Conservation (phyloP, 2,113 vertebrate species). For the human (Homo sapiens) region DNA sequence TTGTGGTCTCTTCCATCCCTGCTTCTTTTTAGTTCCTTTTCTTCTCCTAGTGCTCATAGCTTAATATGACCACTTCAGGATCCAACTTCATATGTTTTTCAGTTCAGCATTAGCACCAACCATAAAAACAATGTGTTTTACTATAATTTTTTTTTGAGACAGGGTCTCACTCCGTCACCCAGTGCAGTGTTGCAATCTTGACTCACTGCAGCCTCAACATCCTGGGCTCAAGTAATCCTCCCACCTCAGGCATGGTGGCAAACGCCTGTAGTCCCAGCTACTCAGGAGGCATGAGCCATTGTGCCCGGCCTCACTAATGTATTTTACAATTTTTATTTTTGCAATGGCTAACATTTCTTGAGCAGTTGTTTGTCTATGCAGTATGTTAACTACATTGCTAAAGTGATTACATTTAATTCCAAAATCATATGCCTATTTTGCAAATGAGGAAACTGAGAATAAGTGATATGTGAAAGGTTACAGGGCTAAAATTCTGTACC, state of each 20-base stretch:
- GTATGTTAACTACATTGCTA: neutral
- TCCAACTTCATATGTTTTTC: neutral
- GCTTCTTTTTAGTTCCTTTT: neutral
- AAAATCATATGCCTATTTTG: neutral
- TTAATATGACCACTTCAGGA: neutral
- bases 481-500: neutral
- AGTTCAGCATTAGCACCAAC: neutral
- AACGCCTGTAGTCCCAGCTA: too few species aligned
- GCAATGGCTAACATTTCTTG: too few species aligned
- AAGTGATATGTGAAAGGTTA: neutral
- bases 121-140: neutral
- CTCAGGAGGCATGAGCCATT: too few species aligned
- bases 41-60: too few species aligned
- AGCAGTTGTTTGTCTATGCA: neutral
- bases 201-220: too few species aligned
- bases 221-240: too few species aligned
- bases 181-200: too few species aligned
- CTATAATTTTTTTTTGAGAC: too few species aligned
- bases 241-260: too few species aligned
- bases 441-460: neutral
- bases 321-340: neutral
- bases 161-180: too few species aligned
- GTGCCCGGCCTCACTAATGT: too few species aligned
- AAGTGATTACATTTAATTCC: neutral
- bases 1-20: neutral